Evolutionary conservation across 1,140 invertebrate species (phyloP), one percentile per base, ranked within the genome.

Genomic region (Dinoponera quadriceps): DNA sequence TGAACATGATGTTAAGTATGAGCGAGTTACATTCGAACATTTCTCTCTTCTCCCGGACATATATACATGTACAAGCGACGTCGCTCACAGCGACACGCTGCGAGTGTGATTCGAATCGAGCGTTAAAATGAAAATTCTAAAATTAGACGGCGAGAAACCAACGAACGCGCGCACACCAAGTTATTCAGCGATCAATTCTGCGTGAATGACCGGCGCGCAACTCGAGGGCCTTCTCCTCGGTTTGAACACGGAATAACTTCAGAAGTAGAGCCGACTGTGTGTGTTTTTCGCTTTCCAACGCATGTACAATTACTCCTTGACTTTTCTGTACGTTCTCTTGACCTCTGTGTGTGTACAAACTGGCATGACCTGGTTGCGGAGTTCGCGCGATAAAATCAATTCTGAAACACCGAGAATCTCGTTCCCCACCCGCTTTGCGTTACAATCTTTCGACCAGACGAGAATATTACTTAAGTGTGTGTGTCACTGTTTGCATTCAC

Each of bases 121-220:
- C 44, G 11, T 20, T 54, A 78, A 80, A 57, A 22, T 78, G 38
- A 55, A 11, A 38, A 55, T 68, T 27, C 27, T 1, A 27, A 69
- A 71, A 69, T 66, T 55, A 69, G 14, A 20, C 54, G 13, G 5
- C 57, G 48, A 44, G 71, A 68, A 55, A 54, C 2, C 18, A 68
- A 66, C 16, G n/a, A 22, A 49, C 16, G 27, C 25, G 48, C 14
- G 20, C 29, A 29, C 20, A 25, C 38, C 16, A 9, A 44, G 7
- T 71, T 71, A 48, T 2, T 71, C 71, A 9, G n/a, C n/a, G 48
- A n/a, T 71, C 57, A 80, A 77, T 59, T 80, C 57, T 51, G 57
- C 33, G 65, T 80, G 57, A 71, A 65, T 69, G 29, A 55, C 25
- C 69, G 38, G 38, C 38, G 38, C 38, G 9, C 38, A 44, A 44